Evolutionary conservation across 37 sponge, comb jelly and placozoan species (phyloP), one percentile per base, ranked within the genome.

Genomic region (Chondrilla cf. caribensis): DNA sequence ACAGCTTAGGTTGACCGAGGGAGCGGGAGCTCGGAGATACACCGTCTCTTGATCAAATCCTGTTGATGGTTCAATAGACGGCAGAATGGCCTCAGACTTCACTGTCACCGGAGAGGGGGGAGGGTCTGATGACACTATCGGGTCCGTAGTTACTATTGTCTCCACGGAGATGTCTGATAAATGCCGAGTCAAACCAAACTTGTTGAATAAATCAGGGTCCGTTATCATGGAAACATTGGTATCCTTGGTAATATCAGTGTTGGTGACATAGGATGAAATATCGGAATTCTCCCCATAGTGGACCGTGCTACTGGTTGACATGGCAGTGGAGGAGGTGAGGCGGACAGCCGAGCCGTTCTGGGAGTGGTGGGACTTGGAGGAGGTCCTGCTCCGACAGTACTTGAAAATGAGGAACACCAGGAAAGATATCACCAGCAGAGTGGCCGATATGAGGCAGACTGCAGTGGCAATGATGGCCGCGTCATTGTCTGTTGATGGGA

Each of bases 111-210:
- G 76, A 24, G 76, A 73, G 6, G 76, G 76, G 3, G 76, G 76
- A 39, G 76, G 76, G 25, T 73, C 76, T 36, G 76, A 73, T 36
- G 76, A 73, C 22, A n/a, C 44, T 19, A 70, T 17, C 3, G 72
- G 72, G 72, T 70, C 72, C 8, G 72, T 37, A 8, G 72, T 70
- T 70, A 73, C 76, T 24, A 73, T 73, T 17, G 76, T 43, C 14
- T 73, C 76, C 76, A 73, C 8, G 18, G 76, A 73, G 15, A 8
- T 1, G 21, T 73, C 76, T 25, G 76, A 73, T 37, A 73, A 25
- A 18, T 9, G 21, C 6, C 31, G 39, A n/a, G n/a, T n/a, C 18
- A 70, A 31, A 17, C 64, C 29, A 62, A 33, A 17, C 22, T 5
- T 14, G 43, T 15, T n/a, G 25, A 24, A n/a, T 25, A 73, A 39